Evolutionary conservation across 2,113 vertebrate species (phyloP).

Genomic region (Coregonus clupeaformis): DNA sequence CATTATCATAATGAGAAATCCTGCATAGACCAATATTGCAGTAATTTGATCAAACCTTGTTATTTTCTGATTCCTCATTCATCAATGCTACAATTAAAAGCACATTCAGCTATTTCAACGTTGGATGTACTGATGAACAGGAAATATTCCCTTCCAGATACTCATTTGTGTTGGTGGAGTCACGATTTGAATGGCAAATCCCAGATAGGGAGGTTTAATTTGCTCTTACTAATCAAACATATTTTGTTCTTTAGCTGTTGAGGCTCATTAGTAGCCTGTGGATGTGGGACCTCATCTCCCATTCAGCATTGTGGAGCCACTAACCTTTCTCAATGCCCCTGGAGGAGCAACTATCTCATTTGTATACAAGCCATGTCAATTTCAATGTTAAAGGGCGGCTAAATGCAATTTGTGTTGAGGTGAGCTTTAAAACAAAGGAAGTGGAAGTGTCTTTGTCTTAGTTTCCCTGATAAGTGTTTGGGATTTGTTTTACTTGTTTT

Average conservation of each 20-base stretch:
- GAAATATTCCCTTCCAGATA: no score
- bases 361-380: conserved; percentile 56
- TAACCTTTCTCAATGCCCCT: conserved; percentile 69
- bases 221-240: conserved; percentile 19
- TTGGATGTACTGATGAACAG: no score
- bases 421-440: conserved; percentile 18
- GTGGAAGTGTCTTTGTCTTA: not conserved
- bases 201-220: conserved; percentile 1
- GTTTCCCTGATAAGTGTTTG: not conserved
- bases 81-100: not conserved
- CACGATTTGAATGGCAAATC: not conserved
- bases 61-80: not conserved
- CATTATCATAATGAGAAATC: not conserved
- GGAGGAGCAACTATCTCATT: conserved; percentile 59
- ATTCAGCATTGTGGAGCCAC: conserved; percentile 56
- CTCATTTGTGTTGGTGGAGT: not conserved
- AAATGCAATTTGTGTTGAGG: conserved; percentile 31
- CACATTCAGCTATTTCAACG: no score
- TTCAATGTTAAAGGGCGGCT: conserved; percentile 30
- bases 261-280: conserved; percentile 15
- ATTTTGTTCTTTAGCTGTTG: conserved; percentile 1
- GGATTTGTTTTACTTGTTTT: not conserved
- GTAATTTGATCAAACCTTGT: not conserved
- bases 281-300: conserved; percentile 46
- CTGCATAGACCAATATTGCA: not conserved